Conservation (phyloP, 2,888 invertebrate species). For the Archips xylosteana region DNA sequence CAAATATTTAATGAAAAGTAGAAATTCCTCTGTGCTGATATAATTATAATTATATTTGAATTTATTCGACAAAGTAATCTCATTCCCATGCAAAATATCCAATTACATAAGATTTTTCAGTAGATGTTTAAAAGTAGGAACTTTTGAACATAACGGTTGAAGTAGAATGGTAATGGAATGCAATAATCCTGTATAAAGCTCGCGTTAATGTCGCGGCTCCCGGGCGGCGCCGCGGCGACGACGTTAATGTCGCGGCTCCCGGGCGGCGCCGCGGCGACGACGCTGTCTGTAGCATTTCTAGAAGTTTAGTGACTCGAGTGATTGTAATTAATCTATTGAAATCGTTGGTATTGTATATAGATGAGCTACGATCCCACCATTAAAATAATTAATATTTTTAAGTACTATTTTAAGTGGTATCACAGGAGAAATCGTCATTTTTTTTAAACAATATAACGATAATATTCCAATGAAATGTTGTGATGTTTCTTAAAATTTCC, state of each 20-base stretch:
- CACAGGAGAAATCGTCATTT: slow-evolving; percentile 71
- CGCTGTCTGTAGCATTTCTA: slow-evolving; percentile 56
- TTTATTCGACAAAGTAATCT: slow-evolving; percentile 37
- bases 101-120: slow-evolving; percentile 48
- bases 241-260: slow-evolving; percentile 48
- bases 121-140: slow-evolving; percentile 68
- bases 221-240: slow-evolving; percentile 46
- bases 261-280: slow-evolving; percentile 47
- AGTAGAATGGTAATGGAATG: slow-evolving; percentile 79
- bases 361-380: slow-evolving; percentile 85
- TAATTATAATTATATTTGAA: slow-evolving; percentile 35
- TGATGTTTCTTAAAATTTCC: slow-evolving; percentile 80
- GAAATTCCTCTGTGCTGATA: slow-evolving; percentile 28
- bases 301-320: slow-evolving; percentile 79
- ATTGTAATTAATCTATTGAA: slow-evolving; percentile 80
- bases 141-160: slow-evolving; percentile 74
- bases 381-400: slow-evolving; percentile 74
- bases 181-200: slow-evolving; percentile 72
- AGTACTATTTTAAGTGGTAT: slow-evolving; percentile 81
- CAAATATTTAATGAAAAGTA: slow-evolving; percentile 38
- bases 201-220: slow-evolving; percentile 52
- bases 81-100: slow-evolving; percentile 63
- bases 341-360: slow-evolving; percentile 83
- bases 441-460: slow-evolving; percentile 68
- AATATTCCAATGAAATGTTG: slow-evolving; percentile 81